These are phyloP conservation scores for Bolinopsis microptera DNA, from an alignment of 37 sponge, comb jelly and placozoan genomes.

Conservation along the genomic window DNA sequence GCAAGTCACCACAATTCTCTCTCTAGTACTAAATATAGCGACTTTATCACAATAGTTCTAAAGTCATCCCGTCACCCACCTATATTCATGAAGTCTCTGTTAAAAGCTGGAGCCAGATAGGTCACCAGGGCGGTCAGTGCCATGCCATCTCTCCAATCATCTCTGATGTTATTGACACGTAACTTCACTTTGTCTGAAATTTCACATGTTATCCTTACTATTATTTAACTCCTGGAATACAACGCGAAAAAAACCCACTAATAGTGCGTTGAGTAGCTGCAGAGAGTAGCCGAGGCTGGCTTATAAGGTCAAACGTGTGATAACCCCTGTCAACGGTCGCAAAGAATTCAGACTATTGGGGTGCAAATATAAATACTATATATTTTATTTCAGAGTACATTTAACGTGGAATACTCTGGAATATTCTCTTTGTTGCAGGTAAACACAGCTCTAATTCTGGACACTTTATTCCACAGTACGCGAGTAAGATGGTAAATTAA, in stretches of 20 bases:
- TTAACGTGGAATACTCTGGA: too few species aligned
- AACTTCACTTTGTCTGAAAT: constrained; percentile 55
- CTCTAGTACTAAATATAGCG: too few species aligned
- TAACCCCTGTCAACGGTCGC: neutral
- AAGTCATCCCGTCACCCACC: neutral
- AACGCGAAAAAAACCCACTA: too few species aligned
- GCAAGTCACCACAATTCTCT: neutral
- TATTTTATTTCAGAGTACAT: neutral
- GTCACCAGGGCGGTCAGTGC: constrained; percentile 25
- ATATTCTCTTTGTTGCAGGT: too few species aligned
- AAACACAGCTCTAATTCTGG: too few species aligned
- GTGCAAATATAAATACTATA: neutral
- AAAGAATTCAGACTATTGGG: neutral
- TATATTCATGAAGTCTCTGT: constrained; percentile 51
- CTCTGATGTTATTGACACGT: neutral
- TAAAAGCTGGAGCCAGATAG: constrained; percentile 40
- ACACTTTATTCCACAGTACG: too few species aligned
- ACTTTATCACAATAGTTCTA: too few species aligned
- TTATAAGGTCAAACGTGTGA: neutral
- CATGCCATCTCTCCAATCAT: constrained; percentile 55
- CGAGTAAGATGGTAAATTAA: too few species aligned
- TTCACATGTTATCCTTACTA: neutral
- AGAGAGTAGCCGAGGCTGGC: too few species aligned
- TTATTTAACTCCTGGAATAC: neutral
- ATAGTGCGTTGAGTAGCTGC: neutral